These are phyloP conservation scores for Campopleginae sp. DNA, from an alignment of 2,888 invertebrate species.

Conservation along the genomic window DNA sequence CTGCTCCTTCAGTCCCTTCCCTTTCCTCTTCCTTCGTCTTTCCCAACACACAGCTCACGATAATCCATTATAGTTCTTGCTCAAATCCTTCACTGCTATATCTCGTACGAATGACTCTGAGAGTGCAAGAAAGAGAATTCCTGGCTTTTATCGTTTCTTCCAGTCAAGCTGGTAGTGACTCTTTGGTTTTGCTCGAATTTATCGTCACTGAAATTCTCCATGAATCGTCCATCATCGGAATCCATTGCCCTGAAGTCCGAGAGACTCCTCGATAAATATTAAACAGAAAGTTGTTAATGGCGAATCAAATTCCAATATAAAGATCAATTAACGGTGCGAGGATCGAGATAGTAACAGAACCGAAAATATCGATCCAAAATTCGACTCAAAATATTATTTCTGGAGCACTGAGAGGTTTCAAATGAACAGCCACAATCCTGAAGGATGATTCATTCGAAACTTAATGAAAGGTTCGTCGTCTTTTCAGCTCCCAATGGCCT, in stretches of 20 bases:
- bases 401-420: not conserved
- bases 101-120: slow-evolving; percentile 22
- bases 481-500: not conserved
- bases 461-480: not conserved
- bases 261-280: slow-evolving; percentile 14
- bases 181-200: slow-evolving; percentile 79
- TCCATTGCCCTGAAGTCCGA: not conserved
- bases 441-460: not conserved
- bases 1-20: slow-evolving; percentile 40
- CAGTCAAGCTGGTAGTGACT: slow-evolving; percentile 75
- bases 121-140: slow-evolving; percentile 29
- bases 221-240: not conserved
- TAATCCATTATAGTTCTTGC: slow-evolving; percentile 82
- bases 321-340: not conserved
- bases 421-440: not conserved
- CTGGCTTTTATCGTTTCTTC: slow-evolving; percentile 65
- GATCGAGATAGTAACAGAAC: not conserved
- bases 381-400: not conserved
- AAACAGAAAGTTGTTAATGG: not conserved
- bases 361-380: not conserved
- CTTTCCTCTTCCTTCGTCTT: slow-evolving; percentile 33
- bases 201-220: slow-evolving; percentile 74
- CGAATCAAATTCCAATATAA: not conserved
- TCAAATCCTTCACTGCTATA: slow-evolving; percentile 60
- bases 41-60: slow-evolving; percentile 69